These are phyloP conservation scores for Phaedon cochleariae DNA, from an alignment of 2,888 invertebrate genomes.

Conservation along the genomic window DNA sequence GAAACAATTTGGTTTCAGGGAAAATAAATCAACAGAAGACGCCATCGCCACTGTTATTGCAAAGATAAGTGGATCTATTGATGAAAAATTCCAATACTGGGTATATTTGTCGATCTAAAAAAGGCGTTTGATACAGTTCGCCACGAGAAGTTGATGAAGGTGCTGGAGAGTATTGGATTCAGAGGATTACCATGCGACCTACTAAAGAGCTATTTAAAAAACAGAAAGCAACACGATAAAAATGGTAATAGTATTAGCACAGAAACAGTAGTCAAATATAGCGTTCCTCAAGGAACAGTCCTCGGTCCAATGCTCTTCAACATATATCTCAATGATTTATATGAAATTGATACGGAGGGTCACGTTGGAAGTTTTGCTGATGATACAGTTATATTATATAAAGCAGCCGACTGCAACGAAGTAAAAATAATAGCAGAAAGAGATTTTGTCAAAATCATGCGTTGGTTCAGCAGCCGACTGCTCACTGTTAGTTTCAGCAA, in stretches of 20 bases:
- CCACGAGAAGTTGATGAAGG: too few relatives aligned
- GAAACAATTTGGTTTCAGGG: too few relatives aligned
- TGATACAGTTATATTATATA: not conserved
- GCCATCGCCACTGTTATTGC: too few relatives aligned
- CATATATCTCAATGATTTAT: slow-evolving; percentile 2
- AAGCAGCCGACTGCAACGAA: not conserved
- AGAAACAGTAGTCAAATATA: not conserved
- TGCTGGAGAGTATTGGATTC: slow-evolving; percentile 1
- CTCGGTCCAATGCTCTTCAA: slow-evolving; percentile 2
- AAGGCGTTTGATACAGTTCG: too few relatives aligned
- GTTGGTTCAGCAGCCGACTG: too few relatives aligned
- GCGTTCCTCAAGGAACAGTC: not conserved
- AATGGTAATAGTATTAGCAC: not conserved
- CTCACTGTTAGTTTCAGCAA: too few relatives aligned
- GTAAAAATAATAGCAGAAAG: not conserved
- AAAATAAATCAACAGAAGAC: too few relatives aligned
- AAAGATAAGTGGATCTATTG: too few relatives aligned
- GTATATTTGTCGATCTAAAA: too few relatives aligned
- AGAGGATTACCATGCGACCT: not conserved
- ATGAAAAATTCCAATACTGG: too few relatives aligned
- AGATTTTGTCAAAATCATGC: slow-evolving; percentile 1
- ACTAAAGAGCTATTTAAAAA: not conserved
- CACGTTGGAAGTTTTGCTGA: slow-evolving; percentile 2
- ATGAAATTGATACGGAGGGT: not conserved
- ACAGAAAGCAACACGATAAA: slow-evolving; percentile 1